Percentiles rank a stretch among this genome's conserved stretches.
These are phyloP conservation scores for Micropoecilia bifurca DNA, from an alignment of 2,797 vertebrate species.

Conservation along the genomic window DNA sequence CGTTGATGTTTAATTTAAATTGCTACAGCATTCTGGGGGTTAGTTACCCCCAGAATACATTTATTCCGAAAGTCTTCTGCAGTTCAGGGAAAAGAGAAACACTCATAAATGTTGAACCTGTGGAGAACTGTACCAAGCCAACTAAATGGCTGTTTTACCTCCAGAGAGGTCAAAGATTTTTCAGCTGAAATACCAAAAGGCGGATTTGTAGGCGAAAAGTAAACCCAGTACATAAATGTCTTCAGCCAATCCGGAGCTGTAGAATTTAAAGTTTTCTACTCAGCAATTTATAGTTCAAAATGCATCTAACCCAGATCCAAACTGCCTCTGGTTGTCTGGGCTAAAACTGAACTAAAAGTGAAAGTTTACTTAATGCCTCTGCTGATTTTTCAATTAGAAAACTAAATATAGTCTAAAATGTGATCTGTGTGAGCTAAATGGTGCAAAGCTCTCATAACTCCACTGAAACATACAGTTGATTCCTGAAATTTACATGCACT, in stretches of 20 bases:
- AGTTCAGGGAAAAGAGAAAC: not conserved
- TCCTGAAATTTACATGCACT: not conserved
- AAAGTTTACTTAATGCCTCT: not conserved
- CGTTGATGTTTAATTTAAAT: constrained; percentile 12
- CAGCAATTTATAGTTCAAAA: not conserved
- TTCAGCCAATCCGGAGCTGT: not conserved
- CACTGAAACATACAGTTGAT: not conserved
- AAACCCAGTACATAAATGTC: not conserved
- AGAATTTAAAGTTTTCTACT: not conserved
- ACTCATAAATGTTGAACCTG: not conserved
- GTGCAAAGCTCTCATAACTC: not conserved
- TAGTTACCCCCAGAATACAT: not conserved
- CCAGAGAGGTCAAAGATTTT: not conserved
- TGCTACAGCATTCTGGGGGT: not conserved
- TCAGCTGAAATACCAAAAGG: not conserved
- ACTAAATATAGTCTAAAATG: not conserved
- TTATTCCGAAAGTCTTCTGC: not conserved
- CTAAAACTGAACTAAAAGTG: not conserved
- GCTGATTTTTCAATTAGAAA: not conserved
- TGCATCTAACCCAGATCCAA: not conserved
- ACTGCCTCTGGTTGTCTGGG: not conserved
- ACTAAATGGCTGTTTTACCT: not conserved
- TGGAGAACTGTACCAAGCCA: constrained; percentile 5
- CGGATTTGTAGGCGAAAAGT: not conserved
- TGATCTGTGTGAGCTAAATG: not conserved